Base-by-base conservation (phyloP, 2,113 vertebrate species). In the Ancistrus triradiatus region DNA sequence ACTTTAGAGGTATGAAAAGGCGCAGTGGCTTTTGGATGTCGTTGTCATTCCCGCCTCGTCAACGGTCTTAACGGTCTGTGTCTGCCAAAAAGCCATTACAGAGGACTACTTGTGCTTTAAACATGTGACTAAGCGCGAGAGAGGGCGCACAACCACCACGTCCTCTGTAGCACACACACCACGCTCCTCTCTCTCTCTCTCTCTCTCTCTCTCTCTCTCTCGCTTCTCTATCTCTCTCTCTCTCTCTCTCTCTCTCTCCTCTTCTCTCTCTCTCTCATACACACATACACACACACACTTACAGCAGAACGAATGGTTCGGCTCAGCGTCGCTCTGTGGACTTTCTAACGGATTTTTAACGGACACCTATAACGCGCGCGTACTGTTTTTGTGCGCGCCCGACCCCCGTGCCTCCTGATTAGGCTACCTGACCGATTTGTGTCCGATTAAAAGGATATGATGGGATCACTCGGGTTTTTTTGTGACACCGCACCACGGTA, bases 21-120 rank as follows among this genome's bases (percentile, higher is more conserved):
- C n/a, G n/a, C n/a, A n/a, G n/a, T n/a, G n/a, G 49, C 37, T 44
- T 50, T 59, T 46, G 19, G 37, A 18, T 57, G n/a, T 49, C 3
- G 47, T 64, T 64, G 44, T 53, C 37, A 65, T 66, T 50, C 62
- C 62, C 46, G 25, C 55, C 27, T 71, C 47, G 46, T 60, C 61
- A 64, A 43, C 25, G 17, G 48, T 42, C 24, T 31, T 27, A 38
- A 28, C 31, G 24, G 61, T 57, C 38, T 42, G 13, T 42, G 49
- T 66, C 73, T 70, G 73, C 62, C 73, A 73, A 78, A 81, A 78
- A 71, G 73, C 77, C 69, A 75, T 76, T 77, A 86, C 84, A 88
- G 79, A 84, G 77, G 80, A 74, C 78, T 84, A 78, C 81, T 85
- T 86, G 86, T 87, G 79, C 78, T 78, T 83, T 73, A 79, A 80